Base-by-base conservation (phyloP, 2,113 vertebrate genomes). In the Eidolon helvum region DNA sequence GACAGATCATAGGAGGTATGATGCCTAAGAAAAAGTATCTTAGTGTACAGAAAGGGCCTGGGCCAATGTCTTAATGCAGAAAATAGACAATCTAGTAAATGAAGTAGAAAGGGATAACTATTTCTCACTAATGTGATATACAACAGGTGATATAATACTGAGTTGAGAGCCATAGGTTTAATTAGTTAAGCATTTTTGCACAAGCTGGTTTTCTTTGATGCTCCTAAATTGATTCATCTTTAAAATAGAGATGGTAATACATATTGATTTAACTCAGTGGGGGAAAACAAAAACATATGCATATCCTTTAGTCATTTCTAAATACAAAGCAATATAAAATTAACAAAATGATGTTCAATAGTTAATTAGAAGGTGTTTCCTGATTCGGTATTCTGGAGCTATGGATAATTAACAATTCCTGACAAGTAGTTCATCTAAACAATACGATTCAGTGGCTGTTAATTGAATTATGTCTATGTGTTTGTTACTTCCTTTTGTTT, bases 401-500 rank as follows among this genome's bases (percentile, higher is more conserved):
- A 30, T 38, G 55, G 38, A 88, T 79, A 96, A 88, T 92, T 68
- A 96, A 92, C 43, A 88, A 40, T 63, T 85, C 61, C 75, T 95
- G 80, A 94, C 75, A 96, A 82, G 59, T 45, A 78, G 50, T 91
- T 88, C 28, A 84, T 96, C 75, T 90, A 78, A 93, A 71, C 43
- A 95, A 57, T 79, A 43, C 2, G 1, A 88, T 78, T 68, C 55
- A 53, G 4, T 82, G 53, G 19, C 26, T 97, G 35, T 96, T 95
- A 94, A 90, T 69, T 88, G 82, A 92, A 95, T 96, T 91, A 89
- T 90, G 84, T 82, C 75, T 72, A 6, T 80, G 85, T 92, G 75
- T 94, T 94, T 92, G 43, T 93, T 92, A 71, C 57, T 72, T 72
- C 69, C 45, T 65, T 91, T 96, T 96, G 94, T 96, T 94, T 78